These are phyloP conservation scores for Pycnomerus fuliginosus DNA, from an alignment of 2,888 invertebrate species.

Conservation along the genomic window DNA sequence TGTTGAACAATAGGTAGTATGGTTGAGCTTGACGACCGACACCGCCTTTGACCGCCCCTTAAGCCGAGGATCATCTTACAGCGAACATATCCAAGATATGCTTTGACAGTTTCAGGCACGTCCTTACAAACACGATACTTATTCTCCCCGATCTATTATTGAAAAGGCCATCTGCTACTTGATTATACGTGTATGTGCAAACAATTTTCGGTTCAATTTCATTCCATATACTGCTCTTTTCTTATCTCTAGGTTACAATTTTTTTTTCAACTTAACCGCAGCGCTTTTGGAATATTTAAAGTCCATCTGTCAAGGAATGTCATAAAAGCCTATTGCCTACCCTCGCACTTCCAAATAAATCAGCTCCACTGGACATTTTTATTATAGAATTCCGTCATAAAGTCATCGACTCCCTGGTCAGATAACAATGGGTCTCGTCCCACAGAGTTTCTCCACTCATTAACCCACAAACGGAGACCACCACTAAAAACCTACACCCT, in stretches of 20 bases:
- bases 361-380: constrained; percentile 43
- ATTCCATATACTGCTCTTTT: no score
- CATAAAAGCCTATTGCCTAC: no score
- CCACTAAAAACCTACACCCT: no score
- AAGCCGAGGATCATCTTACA: constrained; percentile 21
- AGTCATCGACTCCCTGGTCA: constrained; percentile 30
- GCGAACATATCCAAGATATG: constrained; percentile 22
- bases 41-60: constrained; percentile 24
- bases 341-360: constrained; percentile 41
- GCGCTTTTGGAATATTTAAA: no score
- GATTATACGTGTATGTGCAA: constrained; percentile 18
- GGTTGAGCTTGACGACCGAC: constrained; percentile 14
- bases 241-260: no score
- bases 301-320: no score
- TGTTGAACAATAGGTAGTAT: constrained; percentile 16
- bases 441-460: no score
- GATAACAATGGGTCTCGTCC: no score
- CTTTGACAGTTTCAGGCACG: constrained; percentile 26
- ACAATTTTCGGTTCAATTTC: constrained; percentile 10
- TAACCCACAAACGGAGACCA: no score
- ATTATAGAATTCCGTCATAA: constrained; percentile 36
- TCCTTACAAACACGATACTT: constrained; percentile 33
- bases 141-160: constrained; percentile 25
- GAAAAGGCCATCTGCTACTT: constrained; percentile 16
- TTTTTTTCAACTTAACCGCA: no score